A percentile compares a stretch with the other conserved stretches of the same genome.
Conservation (phyloP, 2,113 vertebrate species). For the Festucalex cinctus region DNA sequence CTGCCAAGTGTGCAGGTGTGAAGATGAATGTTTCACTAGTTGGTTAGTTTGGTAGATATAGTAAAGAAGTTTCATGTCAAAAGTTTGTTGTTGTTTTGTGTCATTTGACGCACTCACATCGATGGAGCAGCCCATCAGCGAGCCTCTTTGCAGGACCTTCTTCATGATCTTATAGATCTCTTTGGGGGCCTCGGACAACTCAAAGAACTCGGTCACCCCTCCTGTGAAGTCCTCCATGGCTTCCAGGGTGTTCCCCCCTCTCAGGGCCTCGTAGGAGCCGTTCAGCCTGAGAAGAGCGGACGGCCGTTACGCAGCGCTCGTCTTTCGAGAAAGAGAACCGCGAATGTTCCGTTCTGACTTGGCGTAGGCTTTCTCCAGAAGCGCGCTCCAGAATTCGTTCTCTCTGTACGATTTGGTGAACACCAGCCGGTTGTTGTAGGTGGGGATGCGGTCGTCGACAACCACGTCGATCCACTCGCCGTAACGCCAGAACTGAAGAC, state of each 20-base stretch:
- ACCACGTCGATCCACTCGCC: constrained; percentile 94
- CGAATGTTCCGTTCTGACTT: constrained; percentile 79
- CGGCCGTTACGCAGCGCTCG: neutral
- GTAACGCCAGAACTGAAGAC: constrained; percentile 92
- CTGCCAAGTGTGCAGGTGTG: neutral
- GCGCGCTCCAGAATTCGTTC: constrained; percentile 97
- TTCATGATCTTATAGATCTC: constrained; percentile 91
- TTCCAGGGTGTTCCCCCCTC: constrained; percentile 93
- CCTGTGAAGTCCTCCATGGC: constrained; percentile 99
- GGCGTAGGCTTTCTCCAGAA: constrained; percentile 96
- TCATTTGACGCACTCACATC: constrained; percentile 77
- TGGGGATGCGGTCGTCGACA: constrained; percentile 93
- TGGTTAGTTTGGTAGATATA: too few relatives aligned
- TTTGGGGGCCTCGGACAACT: constrained; percentile 85
- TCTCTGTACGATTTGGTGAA: constrained; percentile 94
- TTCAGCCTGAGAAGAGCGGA: constrained; percentile 79
- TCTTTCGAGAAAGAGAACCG: neutral
- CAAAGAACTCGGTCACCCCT: constrained; percentile 93
- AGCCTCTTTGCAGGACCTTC: constrained; percentile 91
- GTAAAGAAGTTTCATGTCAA: too few relatives aligned
- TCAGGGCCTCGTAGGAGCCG: constrained; percentile 93
- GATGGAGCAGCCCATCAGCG: constrained; percentile 96
- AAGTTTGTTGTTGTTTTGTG: neutral
- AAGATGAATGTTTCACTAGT: neutral
- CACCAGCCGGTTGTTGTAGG: constrained; percentile 87